Evolutionary conservation across 2,113 vertebrate species (phyloP).

Genomic region (Zosterops japonicus): DNA sequence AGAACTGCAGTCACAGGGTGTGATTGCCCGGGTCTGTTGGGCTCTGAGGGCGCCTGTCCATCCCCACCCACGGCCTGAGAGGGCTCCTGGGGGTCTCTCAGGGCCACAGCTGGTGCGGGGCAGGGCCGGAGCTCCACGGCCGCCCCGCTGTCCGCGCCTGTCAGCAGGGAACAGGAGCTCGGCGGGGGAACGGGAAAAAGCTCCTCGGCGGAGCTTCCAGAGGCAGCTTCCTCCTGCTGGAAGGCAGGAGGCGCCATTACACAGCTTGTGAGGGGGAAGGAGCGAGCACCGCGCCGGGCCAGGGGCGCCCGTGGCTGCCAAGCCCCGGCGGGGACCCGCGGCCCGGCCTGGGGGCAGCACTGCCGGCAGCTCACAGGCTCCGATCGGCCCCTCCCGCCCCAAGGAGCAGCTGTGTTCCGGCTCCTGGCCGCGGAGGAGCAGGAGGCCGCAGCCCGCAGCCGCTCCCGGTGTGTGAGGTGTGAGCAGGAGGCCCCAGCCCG

Average conservation of each 20-base stretch:
- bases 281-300: background rate
- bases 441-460: background rate
- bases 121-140: too few species aligned
- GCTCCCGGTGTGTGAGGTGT: background rate
- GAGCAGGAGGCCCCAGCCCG: background rate
- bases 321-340: background rate
- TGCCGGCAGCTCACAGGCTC: background rate
- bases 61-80: accelerated
- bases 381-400: background rate
- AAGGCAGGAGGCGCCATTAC: conserved; percentile 86
- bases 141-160: background rate
- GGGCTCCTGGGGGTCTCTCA: accelerated
- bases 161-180: background rate
- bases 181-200: accelerated
- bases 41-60: background rate
- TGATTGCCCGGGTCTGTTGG: accelerated
- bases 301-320: background rate
- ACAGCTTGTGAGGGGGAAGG: conserved; percentile 70
- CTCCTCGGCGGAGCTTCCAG: background rate
- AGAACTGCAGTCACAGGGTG: accelerated
- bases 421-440: background rate
- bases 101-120: accelerated
- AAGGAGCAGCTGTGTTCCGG: background rate
- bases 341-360: background rate
- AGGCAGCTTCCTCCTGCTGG: background rate